A percentile compares a stretch with the other conserved stretches of the same genome.
Conservation (phyloP, 2,888 invertebrate genomes). For the Embidobia sp. region DNA sequence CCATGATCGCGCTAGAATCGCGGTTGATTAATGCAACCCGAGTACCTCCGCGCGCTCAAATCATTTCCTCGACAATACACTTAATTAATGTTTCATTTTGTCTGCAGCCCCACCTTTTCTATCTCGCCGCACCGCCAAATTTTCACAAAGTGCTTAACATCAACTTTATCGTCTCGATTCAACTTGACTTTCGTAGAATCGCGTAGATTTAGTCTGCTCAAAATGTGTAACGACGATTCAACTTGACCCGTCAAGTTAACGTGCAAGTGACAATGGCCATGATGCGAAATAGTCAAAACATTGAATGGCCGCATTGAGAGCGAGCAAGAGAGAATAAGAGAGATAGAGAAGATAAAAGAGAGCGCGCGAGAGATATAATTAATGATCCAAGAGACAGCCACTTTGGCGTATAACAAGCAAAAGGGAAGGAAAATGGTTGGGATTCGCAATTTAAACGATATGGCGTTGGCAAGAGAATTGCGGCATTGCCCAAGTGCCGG, state of each 20-base stretch:
- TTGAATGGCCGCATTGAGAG: too few relatives aligned
- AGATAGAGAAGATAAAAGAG: constrained; percentile 13
- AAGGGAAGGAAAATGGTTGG: constrained; percentile 64
- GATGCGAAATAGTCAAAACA: too few relatives aligned
- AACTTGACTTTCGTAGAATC: too few relatives aligned
- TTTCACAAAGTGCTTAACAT: too few relatives aligned
- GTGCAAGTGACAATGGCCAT: constrained; percentile 1
- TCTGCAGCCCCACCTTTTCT: too few relatives aligned
- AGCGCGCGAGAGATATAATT: constrained; percentile 33
- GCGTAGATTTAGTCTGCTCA: too few relatives aligned
- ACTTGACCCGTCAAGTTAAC: too few relatives aligned
- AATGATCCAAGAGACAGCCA: constrained; percentile 55
- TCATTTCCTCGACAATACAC: constrained; percentile 47
- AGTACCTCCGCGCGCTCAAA: too few relatives aligned
- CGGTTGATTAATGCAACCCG: constrained; percentile 49
- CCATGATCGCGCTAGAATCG: constrained; percentile 53
- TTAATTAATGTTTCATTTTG: constrained; percentile 53
- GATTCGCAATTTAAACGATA: constrained; percentile 68
- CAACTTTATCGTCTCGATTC: too few relatives aligned
- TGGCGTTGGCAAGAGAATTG: constrained; percentile 67
- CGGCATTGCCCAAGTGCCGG: constrained; percentile 66
- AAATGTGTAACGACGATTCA: too few relatives aligned
- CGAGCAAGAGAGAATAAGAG: not conserved
- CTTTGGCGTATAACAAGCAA: constrained; percentile 58
- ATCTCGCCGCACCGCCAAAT: too few relatives aligned